Conservation (phyloP, 1,140 invertebrate species). For the Drosophila kurseongensis region DNA sequence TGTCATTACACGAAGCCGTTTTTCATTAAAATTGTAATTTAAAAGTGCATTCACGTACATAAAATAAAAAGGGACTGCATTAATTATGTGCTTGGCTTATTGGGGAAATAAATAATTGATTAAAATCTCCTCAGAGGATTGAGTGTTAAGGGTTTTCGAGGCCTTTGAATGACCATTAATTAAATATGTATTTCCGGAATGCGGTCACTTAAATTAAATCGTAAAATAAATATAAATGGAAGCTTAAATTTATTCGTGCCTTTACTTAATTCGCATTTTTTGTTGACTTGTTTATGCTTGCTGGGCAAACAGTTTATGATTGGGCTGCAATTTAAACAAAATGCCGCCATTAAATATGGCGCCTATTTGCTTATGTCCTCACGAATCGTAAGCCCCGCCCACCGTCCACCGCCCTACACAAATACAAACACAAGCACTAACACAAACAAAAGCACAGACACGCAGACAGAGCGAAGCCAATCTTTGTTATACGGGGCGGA, state of each 20-base stretch:
- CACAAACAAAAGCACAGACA: conserved; percentile 1
- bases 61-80: neutral
- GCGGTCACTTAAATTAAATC: conserved; percentile 28
- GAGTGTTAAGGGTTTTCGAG: conserved; percentile 8
- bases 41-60: neutral
- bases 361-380: conserved; percentile 44
- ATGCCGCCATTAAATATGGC: conserved; percentile 52
- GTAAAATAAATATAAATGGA: conserved; percentile 30
- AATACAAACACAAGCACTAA: conserved; percentile 13
- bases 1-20: neutral
- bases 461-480: conserved; percentile 5
- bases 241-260: conserved; percentile 1
- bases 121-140: neutral
- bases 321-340: conserved; percentile 42
- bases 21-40: neutral
- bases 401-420: neutral
- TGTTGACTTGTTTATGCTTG: conserved; percentile 17
- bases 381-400: conserved; percentile 10
- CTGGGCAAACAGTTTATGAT: conserved; percentile 50
- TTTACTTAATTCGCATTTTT: conserved; percentile 2
- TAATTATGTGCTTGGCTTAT: conserved; percentile 13
- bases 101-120: conserved; percentile 10
- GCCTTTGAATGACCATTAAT: conserved; percentile 15
- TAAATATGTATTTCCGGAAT: conserved; percentile 26
- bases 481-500: conserved; percentile 26